Base-by-base conservation (phyloP, 2,113 vertebrate species). In the Dromas ardeola region DNA sequence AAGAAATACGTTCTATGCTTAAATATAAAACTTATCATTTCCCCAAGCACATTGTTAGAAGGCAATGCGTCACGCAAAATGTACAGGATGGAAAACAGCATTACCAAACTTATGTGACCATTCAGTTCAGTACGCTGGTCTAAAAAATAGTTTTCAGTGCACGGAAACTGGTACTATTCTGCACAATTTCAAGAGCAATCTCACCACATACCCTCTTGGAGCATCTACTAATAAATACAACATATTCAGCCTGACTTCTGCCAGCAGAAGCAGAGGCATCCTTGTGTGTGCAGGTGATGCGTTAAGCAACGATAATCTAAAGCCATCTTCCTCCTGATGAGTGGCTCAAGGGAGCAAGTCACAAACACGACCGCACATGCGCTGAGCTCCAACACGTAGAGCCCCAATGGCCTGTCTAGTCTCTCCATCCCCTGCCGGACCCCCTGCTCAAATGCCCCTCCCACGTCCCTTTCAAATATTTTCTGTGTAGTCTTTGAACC, bases 371-470 rank as follows among this genome's bases (percentile, higher is more conserved):
- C 13, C 34, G 43, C 3, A 0, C 2, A 6, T 59, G 79, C 14
- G 1, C 20, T n/a, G 40, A 52, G 25, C 29, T 59, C 47, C 5
- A 7, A 42, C 78, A 9, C 1, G 0, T 1, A 29, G 16, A 7
- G 4, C 13, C 19, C 47, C 23, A 42, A 2, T 14, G 20, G 15
- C 18, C 43, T 22, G 29, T 29, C 55, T 52, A 13, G 38, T 32
- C 9, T 40, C 56, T 47, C 32, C 14, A 5, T 32, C 3, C 52
- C 25, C 42, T 34, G 16, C n/a, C 42, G 5, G 13, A 32, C 20
- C 10, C 8, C 6, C 25, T 27, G 13, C 4, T 59, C 47, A 66
- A 84, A 70, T 13, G 10, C 13, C 19, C 2, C 30, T 84, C 25
- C 38, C 26, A 40, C 0, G 0, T 20, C 15, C 26, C 13, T 42